A percentile compares a stretch with the other conserved stretches of the same genome.
phyloP scores from a whole-genome alignment of 2,888 invertebrate species.

The Ectobius pallidus region DNA sequence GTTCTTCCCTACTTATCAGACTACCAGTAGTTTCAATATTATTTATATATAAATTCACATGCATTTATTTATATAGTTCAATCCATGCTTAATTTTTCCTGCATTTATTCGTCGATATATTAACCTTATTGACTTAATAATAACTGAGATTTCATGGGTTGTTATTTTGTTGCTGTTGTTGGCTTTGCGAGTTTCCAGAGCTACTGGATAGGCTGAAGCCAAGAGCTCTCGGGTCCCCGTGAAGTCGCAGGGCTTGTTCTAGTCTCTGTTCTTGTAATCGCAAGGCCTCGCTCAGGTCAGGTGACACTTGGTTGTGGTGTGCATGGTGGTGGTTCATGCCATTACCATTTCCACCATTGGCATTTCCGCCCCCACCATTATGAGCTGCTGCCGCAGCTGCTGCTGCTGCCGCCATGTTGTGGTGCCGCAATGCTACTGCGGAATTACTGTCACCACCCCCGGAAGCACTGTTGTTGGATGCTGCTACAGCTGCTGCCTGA shows the following conservation, averaged over 20 bases:
- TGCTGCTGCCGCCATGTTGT: constrained; percentile 34
- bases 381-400: constrained; percentile 43
- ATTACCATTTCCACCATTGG: constrained; percentile 55
- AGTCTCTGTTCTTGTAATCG: constrained; percentile 76
- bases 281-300: constrained; percentile 64
- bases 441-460: constrained; percentile 58
- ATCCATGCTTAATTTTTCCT: constrained; percentile 30
- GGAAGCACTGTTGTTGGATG: constrained; percentile 52
- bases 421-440: constrained; percentile 70
- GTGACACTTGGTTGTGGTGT: constrained; percentile 61
- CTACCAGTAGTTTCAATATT: constrained; percentile 30
- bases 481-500: constrained; percentile 65
- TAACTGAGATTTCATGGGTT: constrained; percentile 38
- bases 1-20: constrained; percentile 27
- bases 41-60: constrained; percentile 40
- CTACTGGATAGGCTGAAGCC: constrained; percentile 69
- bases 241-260: constrained; percentile 82
- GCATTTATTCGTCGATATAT: constrained; percentile 13
- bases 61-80: constrained; percentile 31
- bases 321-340: constrained; percentile 50
- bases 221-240: constrained; percentile 75
- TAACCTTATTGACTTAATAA: constrained; percentile 31
- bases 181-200: constrained; percentile 39
- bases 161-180: constrained; percentile 36
- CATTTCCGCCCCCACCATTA: constrained; percentile 54